Evolutionary conservation across 1,140 invertebrate species (phyloP).

Genomic region (Magallana gigas): DNA sequence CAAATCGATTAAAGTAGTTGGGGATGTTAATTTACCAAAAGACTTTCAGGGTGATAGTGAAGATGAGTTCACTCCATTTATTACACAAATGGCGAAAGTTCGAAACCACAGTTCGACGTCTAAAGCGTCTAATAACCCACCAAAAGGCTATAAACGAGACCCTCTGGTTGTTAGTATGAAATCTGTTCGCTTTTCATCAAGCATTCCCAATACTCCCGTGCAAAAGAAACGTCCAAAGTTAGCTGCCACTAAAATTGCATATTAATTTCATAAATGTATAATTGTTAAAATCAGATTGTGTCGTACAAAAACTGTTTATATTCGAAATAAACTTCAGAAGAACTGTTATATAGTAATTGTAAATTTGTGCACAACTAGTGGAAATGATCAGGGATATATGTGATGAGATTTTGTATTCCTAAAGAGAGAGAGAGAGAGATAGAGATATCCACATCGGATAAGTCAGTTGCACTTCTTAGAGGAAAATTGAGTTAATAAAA

Average conservation of each 20-base stretch:
- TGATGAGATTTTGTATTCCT: too few relatives aligned
- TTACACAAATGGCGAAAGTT: slow-evolving; percentile 64
- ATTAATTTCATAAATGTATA: neutral
- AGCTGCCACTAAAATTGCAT: slow-evolving; percentile 27
- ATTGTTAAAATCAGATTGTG: too few relatives aligned
- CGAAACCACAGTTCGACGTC: slow-evolving; percentile 40
- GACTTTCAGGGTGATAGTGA: slow-evolving; percentile 50
- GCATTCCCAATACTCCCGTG: slow-evolving; percentile 35
- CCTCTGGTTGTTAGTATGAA: slow-evolving; percentile 26
- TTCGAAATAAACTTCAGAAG: too few relatives aligned
- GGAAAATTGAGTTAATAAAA: too few relatives aligned
- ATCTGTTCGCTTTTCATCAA: slow-evolving; percentile 42
- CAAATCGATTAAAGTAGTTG: neutral
- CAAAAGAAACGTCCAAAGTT: slow-evolving; percentile 38
- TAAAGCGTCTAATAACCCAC: neutral
- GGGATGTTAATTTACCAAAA: neutral
- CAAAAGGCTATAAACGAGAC: neutral
- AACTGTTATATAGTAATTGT: too few relatives aligned
- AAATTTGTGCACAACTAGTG: too few relatives aligned
- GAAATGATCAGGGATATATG: too few relatives aligned
- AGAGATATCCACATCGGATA: too few relatives aligned
- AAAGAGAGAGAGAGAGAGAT: too few relatives aligned
- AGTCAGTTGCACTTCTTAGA: too few relatives aligned
- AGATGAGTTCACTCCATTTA: slow-evolving; percentile 60
- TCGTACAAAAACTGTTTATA: too few relatives aligned